Evolutionary conservation across 1,140 invertebrate genomes (phyloP).

Genomic region (Bilobella aurantiaca): DNA sequence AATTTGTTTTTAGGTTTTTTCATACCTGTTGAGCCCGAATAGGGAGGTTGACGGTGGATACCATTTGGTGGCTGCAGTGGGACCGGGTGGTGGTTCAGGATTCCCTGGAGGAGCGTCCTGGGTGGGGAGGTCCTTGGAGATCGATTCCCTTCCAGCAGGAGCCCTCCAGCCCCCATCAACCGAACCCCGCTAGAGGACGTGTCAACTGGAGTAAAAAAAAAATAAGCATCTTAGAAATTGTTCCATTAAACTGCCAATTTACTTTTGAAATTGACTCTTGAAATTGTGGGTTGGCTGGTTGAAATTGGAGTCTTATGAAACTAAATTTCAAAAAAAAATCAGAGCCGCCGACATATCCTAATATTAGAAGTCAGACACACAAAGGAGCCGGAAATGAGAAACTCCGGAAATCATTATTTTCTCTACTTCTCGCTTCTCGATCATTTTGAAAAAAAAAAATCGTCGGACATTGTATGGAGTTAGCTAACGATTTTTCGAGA

Average conservation of each 20-base stretch:
- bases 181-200: conserved; percentile 26
- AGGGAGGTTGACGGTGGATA: conserved; percentile 29
- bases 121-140: conserved; percentile 34
- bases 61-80: conserved; percentile 32
- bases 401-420: conserved; percentile 4
- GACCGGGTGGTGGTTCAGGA: conserved; percentile 47
- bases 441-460: too few species aligned
- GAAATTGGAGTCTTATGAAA: not conserved
- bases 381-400: not conserved
- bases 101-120: conserved; percentile 49
- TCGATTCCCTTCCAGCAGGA: conserved; percentile 32
- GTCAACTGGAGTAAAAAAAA: conserved; percentile 29
- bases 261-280: not conserved
- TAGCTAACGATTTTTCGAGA: too few species aligned
- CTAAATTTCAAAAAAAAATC: not conserved
- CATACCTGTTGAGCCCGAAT: conserved; percentile 33
- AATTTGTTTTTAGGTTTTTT: too few species aligned
- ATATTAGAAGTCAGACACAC: not conserved
- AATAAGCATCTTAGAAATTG: conserved; percentile 3
- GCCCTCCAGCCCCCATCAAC: conserved; percentile 27
- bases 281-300: not conserved
- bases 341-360: not conserved
- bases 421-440: not conserved
- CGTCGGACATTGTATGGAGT: too few species aligned
- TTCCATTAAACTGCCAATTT: not conserved